Evolutionary conservation across 1,140 invertebrate species (phyloP), one percentile per base, ranked within the genome.

Genomic region (Drosophila tropicalis): DNA sequence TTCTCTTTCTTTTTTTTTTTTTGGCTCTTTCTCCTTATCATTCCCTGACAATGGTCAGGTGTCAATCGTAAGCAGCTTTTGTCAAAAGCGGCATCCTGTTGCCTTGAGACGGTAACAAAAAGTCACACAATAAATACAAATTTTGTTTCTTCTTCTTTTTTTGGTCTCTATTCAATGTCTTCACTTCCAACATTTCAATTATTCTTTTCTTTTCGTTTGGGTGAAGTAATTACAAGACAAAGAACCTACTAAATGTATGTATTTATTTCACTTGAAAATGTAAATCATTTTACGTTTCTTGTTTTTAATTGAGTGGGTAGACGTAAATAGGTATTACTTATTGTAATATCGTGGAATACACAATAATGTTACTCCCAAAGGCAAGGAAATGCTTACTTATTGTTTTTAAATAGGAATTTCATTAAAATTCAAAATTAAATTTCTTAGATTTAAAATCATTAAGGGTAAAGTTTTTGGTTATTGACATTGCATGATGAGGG

Each of bases 21-120:
- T 22, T 29, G 29, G 7, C 10, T 5, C 44, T 10, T 7, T 4
- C 17, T 19, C 1, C 44, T 2, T 3, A 19, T 19, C 17, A 3
- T 19, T 3, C 7, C 17, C 17, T 22, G n/a, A 13, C 44, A 19
- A 34, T 57, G 32, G 55, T 22, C 55, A 57, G 55, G 55, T 57
- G 55, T 57, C 55, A 57, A 57, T 57, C 55, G 55, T 57, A 57
- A 57, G 55, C 32, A 17, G 32, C 55, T 57, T 57, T 57, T 51
- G 17, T 29, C 29, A 51, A 51, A 32, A 57, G 55, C 32, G 15
- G 32, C 32, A 36, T 57, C 55, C 55, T 57, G 55, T 57, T 57
- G 55, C 55, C 55, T 34, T 51, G 17, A 51, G 44, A 19, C 17
- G 44, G 17, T 22, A 51, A 51, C 44, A 51, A 51, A 51, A 51